phyloP scores from a whole-genome alignment of 2,888 invertebrate genomes.

The Unio pictorum region DNA sequence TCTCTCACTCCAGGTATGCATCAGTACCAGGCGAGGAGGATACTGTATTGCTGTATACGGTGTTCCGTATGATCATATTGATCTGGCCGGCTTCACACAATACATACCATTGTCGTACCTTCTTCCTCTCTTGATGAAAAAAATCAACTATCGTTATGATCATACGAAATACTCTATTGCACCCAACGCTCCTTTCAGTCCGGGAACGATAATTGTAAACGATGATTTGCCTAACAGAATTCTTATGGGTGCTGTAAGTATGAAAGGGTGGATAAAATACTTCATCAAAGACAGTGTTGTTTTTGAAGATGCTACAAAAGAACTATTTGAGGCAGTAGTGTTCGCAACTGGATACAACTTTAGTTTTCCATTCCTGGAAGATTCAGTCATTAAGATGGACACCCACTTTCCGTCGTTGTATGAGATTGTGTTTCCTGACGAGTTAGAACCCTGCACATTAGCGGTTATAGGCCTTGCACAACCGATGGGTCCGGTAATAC shows the following conservation, averaged over 20 bases:
- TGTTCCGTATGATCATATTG: conserved; percentile 45
- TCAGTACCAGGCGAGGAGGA: conserved; percentile 70
- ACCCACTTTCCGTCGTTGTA: conserved; percentile 24
- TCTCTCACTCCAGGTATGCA: conserved; percentile 59
- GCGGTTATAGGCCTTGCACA: conserved; percentile 33
- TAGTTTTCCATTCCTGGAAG: conserved; percentile 31
- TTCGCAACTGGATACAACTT: conserved; percentile 29
- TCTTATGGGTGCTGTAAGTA: conserved; percentile 21
- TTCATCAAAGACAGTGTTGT: conserved; percentile 24
- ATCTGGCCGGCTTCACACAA: conserved; percentile 22
- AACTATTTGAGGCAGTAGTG: conserved; percentile 26
- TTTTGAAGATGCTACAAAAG: conserved; percentile 25
- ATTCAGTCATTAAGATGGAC: conserved; percentile 16
- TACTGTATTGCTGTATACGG: conserved; percentile 64
- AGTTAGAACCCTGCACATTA: conserved; percentile 20
- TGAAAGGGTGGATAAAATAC: conserved; percentile 16
- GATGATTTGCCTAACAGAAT: conserved; percentile 38
- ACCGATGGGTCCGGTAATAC: conserved; percentile 29
- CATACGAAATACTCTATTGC: conserved; percentile 30
- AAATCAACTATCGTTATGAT: conserved; percentile 27
- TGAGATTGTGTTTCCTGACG: conserved; percentile 25
- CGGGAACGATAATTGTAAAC: conserved; percentile 21
- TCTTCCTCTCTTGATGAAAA: conserved; percentile 24
- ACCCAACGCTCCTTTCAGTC: conserved; percentile 24
- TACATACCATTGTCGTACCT: conserved; percentile 20